Base-by-base conservation (phyloP, 2,797 vertebrate species). In the Pteropus rufus region DNA sequence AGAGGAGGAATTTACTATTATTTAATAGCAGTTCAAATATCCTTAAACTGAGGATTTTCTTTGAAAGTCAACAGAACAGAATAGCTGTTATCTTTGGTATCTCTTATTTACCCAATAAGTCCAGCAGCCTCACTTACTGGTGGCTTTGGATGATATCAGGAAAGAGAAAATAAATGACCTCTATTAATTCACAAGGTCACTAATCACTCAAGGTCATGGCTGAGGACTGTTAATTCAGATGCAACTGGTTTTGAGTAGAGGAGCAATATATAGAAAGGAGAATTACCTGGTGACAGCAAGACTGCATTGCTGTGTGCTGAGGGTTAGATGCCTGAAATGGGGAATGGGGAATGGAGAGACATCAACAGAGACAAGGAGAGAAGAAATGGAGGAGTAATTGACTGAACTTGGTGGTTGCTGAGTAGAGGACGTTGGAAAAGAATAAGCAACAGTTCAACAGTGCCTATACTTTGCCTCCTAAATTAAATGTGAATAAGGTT, bases 101-200 rank as follows among this genome's bases (percentile, higher is more conserved):
- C 49, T 77, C 9, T 21, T 95, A 60, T 84, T 91, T 88, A 23
- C 54, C 36, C 23, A 62, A 18, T 56, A 85, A 62, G 44, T 77
- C 5, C 9, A 46, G 36, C 36, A 91, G 82, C 29, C 44, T 94
- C 41, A 34, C 58, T 89, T 87, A 60, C 77, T 69, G 72, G 76
- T 36, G 70, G 62, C 69, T 88, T 9, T 83, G 44, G 5, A 21
- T 91, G 58, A 67, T 77, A 88, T 93, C 36, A 85, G 60, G 56
- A 92, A 93, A 92, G 34, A 21, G 56, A 90, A 95, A 90, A 93
- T 49, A 75, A 77, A 90, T 11, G 60, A 58, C 26, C 39, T 54
- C 82, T 31, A 58, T 79, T 90, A 87, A 72, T 77, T 77, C 52
- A 80, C 81, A 65, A 90, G 72, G 65, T 87, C 36, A 36, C 64